Evolutionary conservation across 2,113 vertebrate species (phyloP).

Genomic region (Engystomops pustulosus): DNA sequence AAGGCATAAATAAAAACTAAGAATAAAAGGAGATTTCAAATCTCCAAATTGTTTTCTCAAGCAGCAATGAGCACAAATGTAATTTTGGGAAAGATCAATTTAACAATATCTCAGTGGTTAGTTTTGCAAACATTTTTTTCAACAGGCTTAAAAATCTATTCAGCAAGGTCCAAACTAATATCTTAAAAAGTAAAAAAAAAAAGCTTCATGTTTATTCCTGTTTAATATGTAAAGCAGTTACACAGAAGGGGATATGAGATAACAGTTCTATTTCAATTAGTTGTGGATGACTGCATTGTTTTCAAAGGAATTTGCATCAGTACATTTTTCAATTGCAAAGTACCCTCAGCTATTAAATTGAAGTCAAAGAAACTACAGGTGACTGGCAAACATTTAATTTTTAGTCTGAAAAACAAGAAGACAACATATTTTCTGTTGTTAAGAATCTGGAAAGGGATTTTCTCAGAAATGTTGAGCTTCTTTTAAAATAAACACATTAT

Average conservation of each 20-base stretch:
- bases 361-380: constrained; percentile 34
- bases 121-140: constrained; percentile 38
- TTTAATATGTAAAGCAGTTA: constrained; percentile 56
- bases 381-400: constrained; percentile 19
- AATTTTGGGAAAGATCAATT: not conserved
- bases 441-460: not conserved
- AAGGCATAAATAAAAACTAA: not conserved
- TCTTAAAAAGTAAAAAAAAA: not conserved
- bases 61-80: not conserved
- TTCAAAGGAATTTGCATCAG: constrained; percentile 56
- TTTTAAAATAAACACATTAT: too few relatives aligned
- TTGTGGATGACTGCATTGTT: constrained; percentile 60
- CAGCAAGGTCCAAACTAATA: constrained; percentile 9
- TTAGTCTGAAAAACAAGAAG: not conserved
- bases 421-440: not conserved
- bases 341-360: constrained; percentile 48
- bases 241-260: constrained; percentile 58
- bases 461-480: not conserved
- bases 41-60: not conserved
- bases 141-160: constrained; percentile 9
- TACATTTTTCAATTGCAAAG: constrained; percentile 59
- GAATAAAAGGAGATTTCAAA: constrained; percentile 10
- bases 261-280: constrained; percentile 61
- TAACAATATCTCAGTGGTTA: constrained; percentile 9
- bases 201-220: constrained; percentile 2